A percentile compares a stretch with the other conserved stretches of the same genome.
Evolutionary conservation across 2,888 invertebrate species (phyloP).

Genomic region (Ichneumon xanthorius): DNA sequence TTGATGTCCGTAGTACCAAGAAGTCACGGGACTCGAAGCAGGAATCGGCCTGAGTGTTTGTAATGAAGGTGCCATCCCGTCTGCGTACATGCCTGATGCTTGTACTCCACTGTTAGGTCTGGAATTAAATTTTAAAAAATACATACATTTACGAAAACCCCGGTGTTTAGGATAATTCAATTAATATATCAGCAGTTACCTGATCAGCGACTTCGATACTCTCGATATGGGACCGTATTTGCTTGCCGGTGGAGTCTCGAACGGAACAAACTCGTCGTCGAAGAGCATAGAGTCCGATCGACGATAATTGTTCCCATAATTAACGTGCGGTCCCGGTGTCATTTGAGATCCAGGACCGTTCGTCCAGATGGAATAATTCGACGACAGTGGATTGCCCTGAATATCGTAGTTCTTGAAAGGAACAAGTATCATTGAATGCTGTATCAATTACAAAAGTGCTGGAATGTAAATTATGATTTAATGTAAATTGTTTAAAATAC

Average conservation of each 20-base stretch:
- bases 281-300: slow-evolving; percentile 87
- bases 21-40: slow-evolving; percentile 84
- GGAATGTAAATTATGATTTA: slow-evolving; percentile 7
- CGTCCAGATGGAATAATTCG: slow-evolving; percentile 83
- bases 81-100: slow-evolving; percentile 80
- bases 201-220: slow-evolving; percentile 80
- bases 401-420: slow-evolving; percentile 79
- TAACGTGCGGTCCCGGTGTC: slow-evolving; percentile 76
- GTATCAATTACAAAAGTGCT: slow-evolving; percentile 1
- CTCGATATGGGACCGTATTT: slow-evolving; percentile 90
- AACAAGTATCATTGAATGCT: slow-evolving; percentile 6
- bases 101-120: slow-evolving; percentile 79
- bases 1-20: slow-evolving; percentile 85
- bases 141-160: background rate
- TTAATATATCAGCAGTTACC: slow-evolving; percentile 70
- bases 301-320: slow-evolving; percentile 83
- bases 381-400: slow-evolving; percentile 77
- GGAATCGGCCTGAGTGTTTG: slow-evolving; percentile 85
- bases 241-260: slow-evolving; percentile 88
- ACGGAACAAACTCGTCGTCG: slow-evolving; percentile 89
- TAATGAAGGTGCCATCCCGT: slow-evolving; percentile 80
- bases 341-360: slow-evolving; percentile 78
- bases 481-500: slow-evolving; percentile 68
- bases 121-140: slow-evolving; percentile 16
- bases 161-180: background rate